Percentiles rank a stretch among this genome's conserved stretches.
Conservation (phyloP, 2,113 vertebrate species). For the Electrona antarctica region DNA sequence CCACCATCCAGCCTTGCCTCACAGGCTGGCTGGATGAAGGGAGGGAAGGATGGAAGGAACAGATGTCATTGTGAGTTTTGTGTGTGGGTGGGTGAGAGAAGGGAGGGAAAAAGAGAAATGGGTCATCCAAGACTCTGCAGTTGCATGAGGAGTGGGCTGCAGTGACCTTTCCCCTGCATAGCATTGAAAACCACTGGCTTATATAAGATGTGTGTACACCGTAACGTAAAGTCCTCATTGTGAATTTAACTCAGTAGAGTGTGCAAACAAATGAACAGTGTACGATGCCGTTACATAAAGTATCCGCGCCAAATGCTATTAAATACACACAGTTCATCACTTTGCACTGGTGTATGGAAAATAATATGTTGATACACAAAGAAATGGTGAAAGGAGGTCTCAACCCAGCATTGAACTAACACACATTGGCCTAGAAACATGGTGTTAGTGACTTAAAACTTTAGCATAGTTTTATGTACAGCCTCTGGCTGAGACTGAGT, state of each 20-base stretch:
- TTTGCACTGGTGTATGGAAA: too few relatives aligned
- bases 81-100: neutral
- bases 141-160: neutral
- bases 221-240: too few relatives aligned
- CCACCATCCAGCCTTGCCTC: too few relatives aligned
- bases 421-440: neutral
- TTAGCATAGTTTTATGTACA: too few relatives aligned
- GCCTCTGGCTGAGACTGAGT: too few relatives aligned
- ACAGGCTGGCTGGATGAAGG: neutral
- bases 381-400: neutral
- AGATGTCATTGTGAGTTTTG: neutral
- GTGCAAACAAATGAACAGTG: too few relatives aligned
- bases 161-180: conserved; percentile 51
- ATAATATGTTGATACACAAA: too few relatives aligned
- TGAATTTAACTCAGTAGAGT: too few relatives aligned
- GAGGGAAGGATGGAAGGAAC: neutral
- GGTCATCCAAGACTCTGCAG: neutral
- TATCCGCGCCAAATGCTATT: neutral
- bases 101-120: neutral
- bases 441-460: too few relatives aligned
- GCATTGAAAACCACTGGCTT: neutral
- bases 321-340: too few relatives aligned
- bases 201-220: neutral
- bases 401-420: neutral
- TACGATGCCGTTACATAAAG: neutral